Percentiles rank a stretch among this genome's conserved stretches.
Evolutionary conservation across 2,797 vertebrate genomes (phyloP).

Genomic region (Astyanax mexicanus): DNA sequence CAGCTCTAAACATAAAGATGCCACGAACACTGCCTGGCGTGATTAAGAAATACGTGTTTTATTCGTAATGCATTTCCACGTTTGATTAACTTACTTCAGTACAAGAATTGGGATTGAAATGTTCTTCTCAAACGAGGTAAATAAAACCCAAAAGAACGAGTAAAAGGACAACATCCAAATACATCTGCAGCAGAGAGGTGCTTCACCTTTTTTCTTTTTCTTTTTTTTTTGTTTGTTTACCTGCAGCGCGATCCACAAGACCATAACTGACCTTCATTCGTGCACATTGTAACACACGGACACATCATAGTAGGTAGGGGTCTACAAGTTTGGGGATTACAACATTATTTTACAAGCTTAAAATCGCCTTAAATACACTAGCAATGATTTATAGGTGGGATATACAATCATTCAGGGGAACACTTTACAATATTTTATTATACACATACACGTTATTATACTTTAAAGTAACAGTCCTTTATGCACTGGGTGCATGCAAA

Average conservation of each 20-base stretch:
- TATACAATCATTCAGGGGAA: slow-evolving; percentile 73
- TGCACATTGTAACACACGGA: slow-evolving; percentile 71
- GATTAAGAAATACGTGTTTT: slow-evolving; percentile 68
- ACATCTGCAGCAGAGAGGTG: slow-evolving; percentile 61
- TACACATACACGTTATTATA: slow-evolving; percentile 76
- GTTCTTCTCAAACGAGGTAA: slow-evolving; percentile 59
- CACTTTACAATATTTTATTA: slow-evolving; percentile 73
- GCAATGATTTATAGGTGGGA: slow-evolving; percentile 69
- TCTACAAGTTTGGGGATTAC: slow-evolving; percentile 64
- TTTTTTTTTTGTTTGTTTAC: slow-evolving; percentile 51
- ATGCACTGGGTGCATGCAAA: slow-evolving; percentile 80
- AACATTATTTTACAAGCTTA: slow-evolving; percentile 82
- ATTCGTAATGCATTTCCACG: slow-evolving; percentile 67
- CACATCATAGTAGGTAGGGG: slow-evolving; percentile 58
- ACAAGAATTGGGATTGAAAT: slow-evolving; percentile 61
- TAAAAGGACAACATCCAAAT: slow-evolving; percentile 68
- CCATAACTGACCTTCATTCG: slow-evolving; percentile 71
- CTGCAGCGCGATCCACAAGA: slow-evolving; percentile 60
- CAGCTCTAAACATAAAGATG: slow-evolving; percentile 64
- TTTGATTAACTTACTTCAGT: slow-evolving; percentile 64
- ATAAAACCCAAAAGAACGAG: slow-evolving; percentile 59
- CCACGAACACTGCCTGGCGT: slow-evolving; percentile 66
- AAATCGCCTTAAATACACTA: slow-evolving; percentile 78
- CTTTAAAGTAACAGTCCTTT: slow-evolving; percentile 88
- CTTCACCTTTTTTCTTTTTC: slow-evolving; percentile 43